Percentiles rank a stretch among this genome's conserved stretches.
phyloP scores from a whole-genome alignment of 2,113 vertebrate species.

The Chitala chitala region DNA sequence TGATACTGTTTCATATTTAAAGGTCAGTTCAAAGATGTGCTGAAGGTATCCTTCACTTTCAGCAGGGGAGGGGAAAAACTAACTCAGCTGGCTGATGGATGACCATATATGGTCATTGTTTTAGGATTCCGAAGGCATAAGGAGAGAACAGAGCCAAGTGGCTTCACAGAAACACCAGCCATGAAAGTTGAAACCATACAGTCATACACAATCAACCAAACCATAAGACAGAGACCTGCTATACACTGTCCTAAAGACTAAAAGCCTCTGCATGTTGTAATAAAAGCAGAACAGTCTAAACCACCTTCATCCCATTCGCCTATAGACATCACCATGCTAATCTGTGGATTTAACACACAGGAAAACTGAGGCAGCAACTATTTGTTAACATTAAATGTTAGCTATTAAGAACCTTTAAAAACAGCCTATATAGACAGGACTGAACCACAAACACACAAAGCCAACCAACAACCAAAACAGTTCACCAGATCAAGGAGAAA shows the following conservation, averaged over 20 bases:
- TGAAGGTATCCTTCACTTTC: background rate
- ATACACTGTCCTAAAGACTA: no score
- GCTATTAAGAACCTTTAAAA: no score
- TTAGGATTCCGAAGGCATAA: background rate
- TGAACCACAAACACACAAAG: background rate
- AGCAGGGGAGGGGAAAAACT: background rate
- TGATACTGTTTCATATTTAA: background rate
- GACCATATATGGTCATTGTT: slow-evolving; percentile 24
- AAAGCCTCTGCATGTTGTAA: no score
- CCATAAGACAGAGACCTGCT: no score
- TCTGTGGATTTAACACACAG: no score
- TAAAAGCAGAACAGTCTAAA: no score
- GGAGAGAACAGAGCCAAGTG: background rate
- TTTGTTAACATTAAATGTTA: no score
- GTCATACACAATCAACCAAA: no score
- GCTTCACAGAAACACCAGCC: background rate
- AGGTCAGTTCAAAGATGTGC: background rate
- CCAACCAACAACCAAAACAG: background rate
- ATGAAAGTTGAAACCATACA: background rate
- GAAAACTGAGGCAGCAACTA: no score
- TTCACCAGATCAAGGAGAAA: background rate
- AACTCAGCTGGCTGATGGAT: slow-evolving; percentile 12
- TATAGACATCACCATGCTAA: no score
- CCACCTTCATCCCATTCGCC: no score
- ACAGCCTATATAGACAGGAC: background rate